These are phyloP conservation scores for Amphilophus citrinellus DNA, from an alignment of 2,113 vertebrate genomes.

Conservation along the genomic window DNA sequence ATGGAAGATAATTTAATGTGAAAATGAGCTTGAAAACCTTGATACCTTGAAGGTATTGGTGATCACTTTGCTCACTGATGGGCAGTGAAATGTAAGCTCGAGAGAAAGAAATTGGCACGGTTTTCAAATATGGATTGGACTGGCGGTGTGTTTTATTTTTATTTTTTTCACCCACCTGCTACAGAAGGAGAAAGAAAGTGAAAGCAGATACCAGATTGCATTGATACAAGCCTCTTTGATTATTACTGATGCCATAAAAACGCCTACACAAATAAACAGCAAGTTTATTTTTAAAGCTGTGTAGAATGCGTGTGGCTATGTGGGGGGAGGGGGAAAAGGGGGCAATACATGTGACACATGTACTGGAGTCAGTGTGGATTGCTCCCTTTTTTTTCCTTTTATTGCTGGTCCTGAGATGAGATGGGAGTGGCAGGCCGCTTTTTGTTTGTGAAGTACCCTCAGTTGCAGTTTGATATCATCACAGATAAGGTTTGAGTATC, in stretches of 20 bases:
- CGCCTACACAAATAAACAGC: background rate
- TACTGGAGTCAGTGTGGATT: background rate
- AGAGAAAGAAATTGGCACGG: background rate
- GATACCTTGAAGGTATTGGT: background rate
- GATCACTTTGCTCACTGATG: background rate
- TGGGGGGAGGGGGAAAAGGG: too few relatives aligned
- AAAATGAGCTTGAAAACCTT: background rate
- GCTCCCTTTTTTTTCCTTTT: background rate
- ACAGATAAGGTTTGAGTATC: background rate
- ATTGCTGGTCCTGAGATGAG: background rate
- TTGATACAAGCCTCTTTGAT: background rate
- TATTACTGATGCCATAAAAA: background rate
- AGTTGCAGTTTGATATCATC: background rate
- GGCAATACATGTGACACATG: background rate
- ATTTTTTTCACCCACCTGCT: too few relatives aligned
- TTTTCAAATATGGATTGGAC: background rate
- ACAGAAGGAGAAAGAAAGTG: background rate
- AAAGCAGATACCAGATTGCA: background rate
- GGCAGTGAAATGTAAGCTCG: background rate
- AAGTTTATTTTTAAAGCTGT: background rate
- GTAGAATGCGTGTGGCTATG: background rate
- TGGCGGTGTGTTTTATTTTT: background rate
- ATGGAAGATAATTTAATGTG: background rate
- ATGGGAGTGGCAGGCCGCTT: background rate
- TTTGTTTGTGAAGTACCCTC: background rate